These are phyloP conservation scores for Struthio camelus DNA, from an alignment of 2,113 vertebrate species.

Conservation along the genomic window DNA sequence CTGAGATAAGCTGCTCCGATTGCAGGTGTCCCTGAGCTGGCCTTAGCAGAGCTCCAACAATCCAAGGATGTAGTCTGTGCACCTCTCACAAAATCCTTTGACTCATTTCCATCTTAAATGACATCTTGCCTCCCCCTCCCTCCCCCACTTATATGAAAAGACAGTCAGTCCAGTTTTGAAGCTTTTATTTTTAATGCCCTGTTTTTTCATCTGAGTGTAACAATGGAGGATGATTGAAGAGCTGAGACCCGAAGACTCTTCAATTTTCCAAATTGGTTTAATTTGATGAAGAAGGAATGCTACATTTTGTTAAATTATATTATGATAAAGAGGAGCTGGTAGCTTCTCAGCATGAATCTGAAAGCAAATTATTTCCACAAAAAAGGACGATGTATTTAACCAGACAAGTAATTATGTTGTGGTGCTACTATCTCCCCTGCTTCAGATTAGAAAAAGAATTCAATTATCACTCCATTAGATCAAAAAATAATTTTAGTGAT, in stretches of 20 bases:
- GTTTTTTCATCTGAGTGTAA: slow-evolving; percentile 45
- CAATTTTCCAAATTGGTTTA: slow-evolving; percentile 77
- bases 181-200: slow-evolving; percentile 41
- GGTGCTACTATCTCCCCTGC: slow-evolving; percentile 68
- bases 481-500: slow-evolving; percentile 77
- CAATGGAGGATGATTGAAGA: slow-evolving; percentile 75
- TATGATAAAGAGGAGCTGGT: slow-evolving; percentile 76
- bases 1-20: neutral
- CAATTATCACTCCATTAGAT: slow-evolving; percentile 80
- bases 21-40: neutral
- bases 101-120: neutral
- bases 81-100: neutral
- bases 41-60: neutral
- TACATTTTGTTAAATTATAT: slow-evolving; percentile 79
- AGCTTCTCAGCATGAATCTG: slow-evolving; percentile 74
- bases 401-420: slow-evolving; percentile 77
- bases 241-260: slow-evolving; percentile 63
- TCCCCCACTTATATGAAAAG: neutral
- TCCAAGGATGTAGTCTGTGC: neutral
- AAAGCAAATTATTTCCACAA: slow-evolving; percentile 77
- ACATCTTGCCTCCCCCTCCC: neutral
- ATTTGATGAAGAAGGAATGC: slow-evolving; percentile 76
- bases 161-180: neutral
- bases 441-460: slow-evolving; percentile 76
- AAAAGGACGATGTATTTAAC: slow-evolving; percentile 76